phyloP scores from a whole-genome alignment of 2,888 invertebrate genomes.

The Drosophila kanekoi region DNA sequence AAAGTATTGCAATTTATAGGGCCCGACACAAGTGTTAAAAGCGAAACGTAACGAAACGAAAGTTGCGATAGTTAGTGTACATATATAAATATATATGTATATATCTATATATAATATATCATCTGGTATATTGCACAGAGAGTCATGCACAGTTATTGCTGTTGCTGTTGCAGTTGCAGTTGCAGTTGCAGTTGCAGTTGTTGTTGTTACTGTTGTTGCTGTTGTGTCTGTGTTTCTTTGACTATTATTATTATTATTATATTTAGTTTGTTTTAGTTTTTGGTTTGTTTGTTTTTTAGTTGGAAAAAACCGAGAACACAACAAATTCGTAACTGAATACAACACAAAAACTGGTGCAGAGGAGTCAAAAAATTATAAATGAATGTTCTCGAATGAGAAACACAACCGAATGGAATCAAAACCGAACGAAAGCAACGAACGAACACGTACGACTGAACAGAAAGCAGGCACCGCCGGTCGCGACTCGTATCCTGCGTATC shows the following conservation, averaged over 20 bases:
- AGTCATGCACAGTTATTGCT: constrained; percentile 49
- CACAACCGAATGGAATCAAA: constrained; percentile 82
- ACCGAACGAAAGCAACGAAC: constrained; percentile 85
- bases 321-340: constrained; percentile 82
- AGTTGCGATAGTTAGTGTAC: constrained; percentile 41
- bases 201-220: constrained; percentile 15
- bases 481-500: constrained; percentile 52
- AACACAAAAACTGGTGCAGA: constrained; percentile 83
- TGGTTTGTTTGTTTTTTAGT: constrained; percentile 35
- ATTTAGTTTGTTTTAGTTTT: constrained; percentile 18
- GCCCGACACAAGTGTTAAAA: constrained; percentile 38
- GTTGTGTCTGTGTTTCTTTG: constrained; percentile 25
- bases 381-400: constrained; percentile 84
- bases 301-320: constrained; percentile 81
- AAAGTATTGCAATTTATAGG: constrained; percentile 37
- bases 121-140: constrained; percentile 50
- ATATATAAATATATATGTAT: constrained; percentile 9
- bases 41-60: constrained; percentile 39
- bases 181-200: constrained; percentile 28
- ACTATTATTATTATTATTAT: not conserved
- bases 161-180: constrained; percentile 29
- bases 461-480: constrained; percentile 47
- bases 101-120: constrained; percentile 18
- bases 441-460: constrained; percentile 83
- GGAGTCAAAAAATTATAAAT: constrained; percentile 84